Percentiles rank a stretch among this genome's conserved stretches.
Conservation (phyloP, 2,888 invertebrate genomes). For the Tuberolachnus salignus region DNA sequence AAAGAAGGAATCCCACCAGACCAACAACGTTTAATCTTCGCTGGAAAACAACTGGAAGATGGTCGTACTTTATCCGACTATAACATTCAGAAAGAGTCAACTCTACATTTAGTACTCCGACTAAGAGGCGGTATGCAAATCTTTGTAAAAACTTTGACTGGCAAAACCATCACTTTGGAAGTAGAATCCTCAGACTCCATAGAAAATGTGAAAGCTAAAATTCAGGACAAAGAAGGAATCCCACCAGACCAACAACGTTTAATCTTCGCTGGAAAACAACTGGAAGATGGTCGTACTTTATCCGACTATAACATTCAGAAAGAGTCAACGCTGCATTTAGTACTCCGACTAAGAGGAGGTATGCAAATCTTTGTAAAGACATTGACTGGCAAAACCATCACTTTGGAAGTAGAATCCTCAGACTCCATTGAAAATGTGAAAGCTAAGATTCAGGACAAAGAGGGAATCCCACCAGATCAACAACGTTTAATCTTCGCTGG, state of each 20-base stretch:
- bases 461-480: no score
- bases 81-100: conserved; percentile 67
- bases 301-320: conserved; percentile 71
- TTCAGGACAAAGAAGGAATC: conserved; percentile 68
- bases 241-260: conserved; percentile 70
- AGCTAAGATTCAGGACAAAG: no score
- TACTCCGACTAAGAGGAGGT: no score
- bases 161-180: conserved; percentile 64
- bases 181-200: conserved; percentile 70
- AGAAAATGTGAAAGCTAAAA: conserved; percentile 70
- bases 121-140: conserved; percentile 85
- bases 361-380: no score
- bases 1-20: conserved; percentile 69
- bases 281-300: conserved; percentile 69
- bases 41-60: conserved; percentile 69
- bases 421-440: no score
- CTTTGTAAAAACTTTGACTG: conserved; percentile 66
- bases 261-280: conserved; percentile 69
- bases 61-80: conserved; percentile 67
- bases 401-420: no score
- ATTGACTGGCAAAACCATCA: no score
- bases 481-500: no score
- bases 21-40: conserved; percentile 69
- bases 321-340: conserved; percentile 68
- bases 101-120: conserved; percentile 65